Percentiles rank a stretch among this genome's conserved stretches.
Evolutionary conservation across 2,113 vertebrate species (phyloP).

Genomic region (Tragelaphus strepsiceros): DNA sequence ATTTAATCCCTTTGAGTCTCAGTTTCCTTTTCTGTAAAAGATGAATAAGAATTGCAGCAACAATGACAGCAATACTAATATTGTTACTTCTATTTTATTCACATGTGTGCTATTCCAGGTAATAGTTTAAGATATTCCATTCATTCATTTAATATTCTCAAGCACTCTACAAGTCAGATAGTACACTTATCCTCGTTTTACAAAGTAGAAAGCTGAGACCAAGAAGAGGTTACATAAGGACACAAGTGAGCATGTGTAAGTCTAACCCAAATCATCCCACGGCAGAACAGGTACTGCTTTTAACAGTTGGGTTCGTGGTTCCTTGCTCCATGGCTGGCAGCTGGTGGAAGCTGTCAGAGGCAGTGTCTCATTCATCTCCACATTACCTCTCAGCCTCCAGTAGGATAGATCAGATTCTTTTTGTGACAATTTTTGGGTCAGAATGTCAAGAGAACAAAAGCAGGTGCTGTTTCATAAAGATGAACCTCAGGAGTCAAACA

Average conservation of each 20-base stretch:
- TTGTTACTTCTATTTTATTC: background rate
- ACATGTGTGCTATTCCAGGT: background rate
- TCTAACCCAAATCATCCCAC: background rate
- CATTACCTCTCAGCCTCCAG: fast-evolving
- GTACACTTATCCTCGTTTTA: background rate
- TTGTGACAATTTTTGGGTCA: background rate
- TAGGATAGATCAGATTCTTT: background rate
- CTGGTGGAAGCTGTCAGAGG: background rate
- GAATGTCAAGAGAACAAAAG: background rate
- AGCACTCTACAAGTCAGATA: background rate
- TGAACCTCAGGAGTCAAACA: background rate
- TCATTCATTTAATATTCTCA: background rate
- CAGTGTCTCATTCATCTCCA: background rate
- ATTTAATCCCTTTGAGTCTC: background rate
- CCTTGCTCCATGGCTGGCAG: background rate
- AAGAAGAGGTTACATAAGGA: background rate
- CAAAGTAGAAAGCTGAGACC: background rate
- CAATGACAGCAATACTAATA: background rate
- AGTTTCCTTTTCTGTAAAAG: background rate
- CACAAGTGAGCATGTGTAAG: background rate
- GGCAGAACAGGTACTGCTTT: too few species aligned
- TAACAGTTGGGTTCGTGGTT: background rate
- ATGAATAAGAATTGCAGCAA: background rate
- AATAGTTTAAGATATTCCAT: background rate
- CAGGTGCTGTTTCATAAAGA: background rate